These are phyloP conservation scores for Atta texana DNA, from an alignment of 1,140 invertebrate genomes.

Conservation along the genomic window DNA sequence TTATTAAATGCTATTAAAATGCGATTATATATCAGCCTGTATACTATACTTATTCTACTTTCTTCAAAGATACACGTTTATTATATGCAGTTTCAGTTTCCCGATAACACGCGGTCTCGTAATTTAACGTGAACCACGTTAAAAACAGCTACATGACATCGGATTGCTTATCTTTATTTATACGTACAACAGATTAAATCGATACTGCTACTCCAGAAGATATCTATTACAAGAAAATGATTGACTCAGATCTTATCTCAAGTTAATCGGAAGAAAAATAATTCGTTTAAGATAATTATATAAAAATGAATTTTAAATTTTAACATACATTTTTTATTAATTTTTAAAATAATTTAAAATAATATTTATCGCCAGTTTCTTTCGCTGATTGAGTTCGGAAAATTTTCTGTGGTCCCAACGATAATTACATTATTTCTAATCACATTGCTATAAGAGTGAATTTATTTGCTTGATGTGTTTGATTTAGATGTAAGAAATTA, in stretches of 20 bases:
- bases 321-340: constrained; percentile 1
- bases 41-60: constrained; percentile 11
- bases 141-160: neutral
- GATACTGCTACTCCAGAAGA: constrained; percentile 53
- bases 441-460: neutral
- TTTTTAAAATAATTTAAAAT: neutral
- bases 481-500: neutral
- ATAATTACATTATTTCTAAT: neutral
- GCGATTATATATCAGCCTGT: neutral
- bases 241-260: neutral
- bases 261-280: neutral
- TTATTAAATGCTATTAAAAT: constrained; percentile 6
- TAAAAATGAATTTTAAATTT: neutral
- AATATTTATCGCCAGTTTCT: neutral
- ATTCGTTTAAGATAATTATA: neutral
- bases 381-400: neutral
- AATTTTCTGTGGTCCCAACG: neutral
- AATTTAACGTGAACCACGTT: constrained; percentile 16
- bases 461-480: neutral
- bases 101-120: neutral
- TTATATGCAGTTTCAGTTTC: constrained; percentile 34
- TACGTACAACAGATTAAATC: constrained; percentile 78
- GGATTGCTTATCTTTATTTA: constrained; percentile 64
- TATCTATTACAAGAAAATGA: neutral
- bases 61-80: neutral